Conservation (phyloP, 2,113 vertebrate species). For the western clawed frog (Xenopus tropicalis) region UCB_Xtro_10.0 CM004448.2:83776501-83777000, state of each 20-base stretch:
- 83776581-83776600: no score
- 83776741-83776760: conserved; percentile 13
- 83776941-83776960: conserved; percentile 18
- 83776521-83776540: no score
- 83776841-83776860: conserved; percentile 24
- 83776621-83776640: conserved; percentile 3
- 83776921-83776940: conserved; percentile 30
- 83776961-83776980: conserved; percentile 25
- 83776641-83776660: not conserved
- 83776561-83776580: no score
- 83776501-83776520: no score
- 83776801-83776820: conserved; percentile 17
- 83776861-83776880: conserved; percentile 39
- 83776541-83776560: no score
- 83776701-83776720: conserved; percentile 2
- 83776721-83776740: conserved; percentile 9
- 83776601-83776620: not conserved
- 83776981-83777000: conserved; percentile 18
- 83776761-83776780: conserved; percentile 6
- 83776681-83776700: not conserved
- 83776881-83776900: conserved; percentile 13
- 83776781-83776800: conserved; percentile 20
- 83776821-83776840: conserved; percentile 26
- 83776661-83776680: not conserved
- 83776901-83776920: conserved; percentile 33